Percentiles rank a stretch among this genome's conserved stretches.
Conservation (phyloP, 2,888 invertebrate species). For the Cerceris ruficornis region DNA sequence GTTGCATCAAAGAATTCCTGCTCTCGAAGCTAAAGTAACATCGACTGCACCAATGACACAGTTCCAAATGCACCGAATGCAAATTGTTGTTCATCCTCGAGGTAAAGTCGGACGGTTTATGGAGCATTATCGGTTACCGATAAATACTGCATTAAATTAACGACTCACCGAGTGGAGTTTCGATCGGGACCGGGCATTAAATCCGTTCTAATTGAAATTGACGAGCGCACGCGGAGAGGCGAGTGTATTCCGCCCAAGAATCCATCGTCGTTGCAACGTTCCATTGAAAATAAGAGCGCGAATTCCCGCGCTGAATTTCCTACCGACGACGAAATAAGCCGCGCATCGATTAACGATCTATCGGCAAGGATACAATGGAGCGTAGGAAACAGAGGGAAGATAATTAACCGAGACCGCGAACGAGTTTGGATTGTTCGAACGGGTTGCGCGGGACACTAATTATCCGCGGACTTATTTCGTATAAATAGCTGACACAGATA, state of each 20-base stretch:
- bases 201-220: conserved; percentile 43
- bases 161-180: conserved; percentile 23
- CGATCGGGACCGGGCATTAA: conserved; percentile 38
- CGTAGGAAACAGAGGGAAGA: too few species aligned
- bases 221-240: conserved; percentile 21
- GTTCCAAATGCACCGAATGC: neutral
- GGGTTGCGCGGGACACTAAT: neutral
- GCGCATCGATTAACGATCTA: too few species aligned
- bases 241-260: neutral
- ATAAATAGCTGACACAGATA: conserved; percentile 44
- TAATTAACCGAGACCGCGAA: neutral
- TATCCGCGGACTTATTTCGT: conserved; percentile 4
- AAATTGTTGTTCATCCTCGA: conserved; percentile 2
- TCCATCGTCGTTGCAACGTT: too few species aligned
- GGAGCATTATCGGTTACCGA: conserved; percentile 35
- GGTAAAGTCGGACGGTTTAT: conserved; percentile 22
- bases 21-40: neutral
- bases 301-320: neutral
- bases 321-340: too few species aligned
- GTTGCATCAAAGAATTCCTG: too few species aligned
- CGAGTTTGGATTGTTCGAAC: neutral
- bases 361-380: too few species aligned
- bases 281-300: neutral
- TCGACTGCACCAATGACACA: neutral
- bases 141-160: conserved; percentile 54